phyloP scores from a whole-genome alignment of 1,140 invertebrate genomes.

The Arctopsyche grandis region DNA sequence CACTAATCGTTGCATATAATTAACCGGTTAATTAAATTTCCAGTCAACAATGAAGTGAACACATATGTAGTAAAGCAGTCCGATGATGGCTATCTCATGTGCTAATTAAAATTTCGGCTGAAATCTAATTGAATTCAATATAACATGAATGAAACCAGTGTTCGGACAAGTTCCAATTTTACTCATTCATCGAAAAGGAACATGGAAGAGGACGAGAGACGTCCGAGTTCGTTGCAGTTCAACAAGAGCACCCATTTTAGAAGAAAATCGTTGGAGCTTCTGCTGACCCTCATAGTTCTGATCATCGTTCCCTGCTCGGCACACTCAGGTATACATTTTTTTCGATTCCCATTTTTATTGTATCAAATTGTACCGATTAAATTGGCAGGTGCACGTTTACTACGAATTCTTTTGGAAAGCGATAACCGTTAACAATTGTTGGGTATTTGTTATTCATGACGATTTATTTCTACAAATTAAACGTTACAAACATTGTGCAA shows the following conservation, averaged over 20 bases:
- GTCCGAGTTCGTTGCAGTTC: not conserved
- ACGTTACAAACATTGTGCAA: not conserved
- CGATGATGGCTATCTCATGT: not conserved
- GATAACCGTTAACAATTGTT: not conserved
- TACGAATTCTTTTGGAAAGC: not conserved
- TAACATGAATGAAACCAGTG: not conserved
- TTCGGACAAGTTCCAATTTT: conserved; percentile 12
- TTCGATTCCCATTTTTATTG: not conserved
- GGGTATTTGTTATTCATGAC: no score
- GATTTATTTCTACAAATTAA: not conserved
- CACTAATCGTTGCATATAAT: no score
- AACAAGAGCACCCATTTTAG: not conserved
- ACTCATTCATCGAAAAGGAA: not conserved
- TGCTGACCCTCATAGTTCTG: conserved; percentile 28
- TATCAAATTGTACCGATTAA: not conserved
- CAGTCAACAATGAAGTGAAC: no score
- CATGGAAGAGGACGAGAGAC: conserved; percentile 11
- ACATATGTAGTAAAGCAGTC: not conserved
- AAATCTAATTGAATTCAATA: not conserved
- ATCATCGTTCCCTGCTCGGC: conserved; percentile 38
- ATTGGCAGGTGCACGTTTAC: not conserved
- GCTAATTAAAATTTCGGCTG: not conserved
- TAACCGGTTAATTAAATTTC: no score
- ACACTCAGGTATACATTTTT: conserved; percentile 45
- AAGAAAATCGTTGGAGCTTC: conserved; percentile 20